phyloP scores from a whole-genome alignment of 2,113 vertebrate species.

The Zosterops japonicus region DNA sequence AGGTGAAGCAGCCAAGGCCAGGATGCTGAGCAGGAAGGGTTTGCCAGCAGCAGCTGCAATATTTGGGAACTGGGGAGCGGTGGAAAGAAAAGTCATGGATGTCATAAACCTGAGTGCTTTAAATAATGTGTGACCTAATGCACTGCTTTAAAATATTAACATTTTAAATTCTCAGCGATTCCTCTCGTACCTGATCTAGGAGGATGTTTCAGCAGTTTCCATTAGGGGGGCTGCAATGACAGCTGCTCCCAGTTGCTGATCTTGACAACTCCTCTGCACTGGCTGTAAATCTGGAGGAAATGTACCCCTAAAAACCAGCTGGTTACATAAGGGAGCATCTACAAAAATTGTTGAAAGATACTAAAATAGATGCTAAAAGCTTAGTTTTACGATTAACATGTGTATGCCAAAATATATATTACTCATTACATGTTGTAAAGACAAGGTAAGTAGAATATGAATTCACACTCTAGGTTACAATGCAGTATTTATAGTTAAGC shows the following conservation, averaged over 20 bases:
- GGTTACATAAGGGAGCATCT: background rate
- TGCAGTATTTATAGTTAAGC: background rate
- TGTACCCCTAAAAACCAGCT: background rate
- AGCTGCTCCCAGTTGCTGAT: background rate
- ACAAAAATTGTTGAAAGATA: background rate
- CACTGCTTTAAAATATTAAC: constrained; percentile 37
- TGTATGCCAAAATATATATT: background rate
- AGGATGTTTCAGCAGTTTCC: background rate
- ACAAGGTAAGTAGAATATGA: background rate
- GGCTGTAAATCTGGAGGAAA: constrained; percentile 10
- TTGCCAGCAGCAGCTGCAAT: background rate
- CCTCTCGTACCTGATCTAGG: background rate
- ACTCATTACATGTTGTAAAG: background rate
- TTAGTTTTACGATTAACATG: background rate
- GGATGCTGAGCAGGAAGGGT: background rate
- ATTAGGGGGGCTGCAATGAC: background rate
- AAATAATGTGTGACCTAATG: constrained; percentile 24
- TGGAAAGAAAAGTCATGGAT: background rate
- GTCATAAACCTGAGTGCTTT: background rate
- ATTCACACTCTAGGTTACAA: background rate
- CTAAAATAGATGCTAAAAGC: background rate
- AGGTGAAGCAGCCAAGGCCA: background rate
- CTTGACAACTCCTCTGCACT: background rate
- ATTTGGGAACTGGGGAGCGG: background rate
- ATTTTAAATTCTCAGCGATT: background rate